Conservation (phyloP, 2,888 invertebrate species). For the Cephus nigrinus region DNA sequence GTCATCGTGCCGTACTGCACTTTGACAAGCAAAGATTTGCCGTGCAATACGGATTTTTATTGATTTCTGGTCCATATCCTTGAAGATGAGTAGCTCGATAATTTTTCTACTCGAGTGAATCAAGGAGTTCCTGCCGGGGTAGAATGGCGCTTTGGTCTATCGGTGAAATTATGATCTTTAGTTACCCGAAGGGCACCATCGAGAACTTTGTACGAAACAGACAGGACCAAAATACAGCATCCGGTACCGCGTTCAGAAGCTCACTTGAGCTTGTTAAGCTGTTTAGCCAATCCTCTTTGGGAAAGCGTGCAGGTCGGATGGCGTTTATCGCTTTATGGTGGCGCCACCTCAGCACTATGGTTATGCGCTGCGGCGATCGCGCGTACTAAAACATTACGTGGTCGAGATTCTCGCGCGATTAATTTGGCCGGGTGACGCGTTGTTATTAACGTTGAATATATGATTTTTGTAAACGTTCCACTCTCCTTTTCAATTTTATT, state of each 20-base stretch:
- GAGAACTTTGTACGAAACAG: background rate
- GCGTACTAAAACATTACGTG: background rate
- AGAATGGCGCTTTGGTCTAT: background rate
- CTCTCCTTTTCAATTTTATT: too few species aligned
- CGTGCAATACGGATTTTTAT: background rate
- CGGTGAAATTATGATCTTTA: background rate
- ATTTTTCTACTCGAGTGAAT: background rate
- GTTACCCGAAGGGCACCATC: background rate
- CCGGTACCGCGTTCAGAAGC: background rate
- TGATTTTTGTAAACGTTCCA: too few species aligned
- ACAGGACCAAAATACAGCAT: background rate
- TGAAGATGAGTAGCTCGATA: background rate
- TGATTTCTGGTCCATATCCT: background rate
- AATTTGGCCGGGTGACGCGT: background rate
- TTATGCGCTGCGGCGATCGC: background rate
- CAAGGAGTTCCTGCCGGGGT: background rate
- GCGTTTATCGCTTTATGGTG: background rate
- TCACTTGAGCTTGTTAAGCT: background rate
- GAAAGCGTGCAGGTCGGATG: background rate
- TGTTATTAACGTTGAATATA: too few species aligned
- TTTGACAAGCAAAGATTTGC: too few species aligned
- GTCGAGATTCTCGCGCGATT: background rate
- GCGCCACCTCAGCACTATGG: background rate
- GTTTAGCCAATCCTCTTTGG: background rate
- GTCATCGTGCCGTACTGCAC: too few species aligned